Base-by-base conservation (phyloP, 2,797 vertebrate genomes). In the Sebastes aleutianus region DNA sequence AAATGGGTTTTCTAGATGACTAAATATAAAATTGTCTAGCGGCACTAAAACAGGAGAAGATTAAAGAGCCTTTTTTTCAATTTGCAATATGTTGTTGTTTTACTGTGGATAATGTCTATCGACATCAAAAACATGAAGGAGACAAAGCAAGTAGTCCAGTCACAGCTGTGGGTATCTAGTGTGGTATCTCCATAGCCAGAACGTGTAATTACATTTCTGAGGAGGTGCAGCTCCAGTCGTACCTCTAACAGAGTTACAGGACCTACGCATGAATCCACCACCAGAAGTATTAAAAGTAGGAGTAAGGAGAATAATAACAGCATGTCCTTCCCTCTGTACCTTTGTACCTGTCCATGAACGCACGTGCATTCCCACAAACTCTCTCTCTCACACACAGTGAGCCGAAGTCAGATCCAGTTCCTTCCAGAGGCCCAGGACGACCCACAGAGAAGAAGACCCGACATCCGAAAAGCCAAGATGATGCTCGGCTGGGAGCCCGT, bases 381-480 rank as follows among this genome's bases (percentile, higher is more conserved):
- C 39, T 34, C 32, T 10, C 70, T 6, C 7, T n/a, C 47, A 16
- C 65, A 27, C 53, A 11, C 84, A 95, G 99, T 97, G 79, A 99
- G 98, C 76, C 96, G 91, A 47, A 99, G 99, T 92, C 97, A 99
- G 93, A 99, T 99, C 92, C 97, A 98, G 93, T 99, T 99, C 95
- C 97, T 99, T 34, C 97, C 98, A 1, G 98, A 99, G 95, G 98
- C 98, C 32, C 99, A 99, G 87, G 98, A 99, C 81, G 99, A 99
- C 89, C 99, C 98, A 29, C 98, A 98, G 93, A 98, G 98, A 91
- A 95, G 98, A 91, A 96, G 97, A 90, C 98, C 99, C 8, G 99
- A 99, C 89, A 99, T 99, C 91, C 96, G 92, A 76, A 99, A 99
- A 93, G 98, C 98, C 26, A 99, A 99, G 88, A 94, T 97, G 93